Percentiles rank a stretch among this genome's conserved stretches.
Conservation (phyloP, 2,113 vertebrate genomes). For the Spilogale gracilis region DNA sequence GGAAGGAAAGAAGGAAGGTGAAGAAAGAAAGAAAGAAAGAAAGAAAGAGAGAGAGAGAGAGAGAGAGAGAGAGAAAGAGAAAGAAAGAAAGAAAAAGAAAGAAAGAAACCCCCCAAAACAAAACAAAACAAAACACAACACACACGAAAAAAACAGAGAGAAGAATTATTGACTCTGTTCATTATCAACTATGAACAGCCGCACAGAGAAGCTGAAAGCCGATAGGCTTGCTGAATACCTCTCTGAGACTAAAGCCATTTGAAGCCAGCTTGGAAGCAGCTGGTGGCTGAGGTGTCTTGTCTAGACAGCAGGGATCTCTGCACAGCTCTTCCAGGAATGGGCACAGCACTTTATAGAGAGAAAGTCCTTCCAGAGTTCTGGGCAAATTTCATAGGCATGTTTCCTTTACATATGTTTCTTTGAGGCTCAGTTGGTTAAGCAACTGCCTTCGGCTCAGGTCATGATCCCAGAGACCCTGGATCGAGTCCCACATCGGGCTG, state of each 20-base stretch:
- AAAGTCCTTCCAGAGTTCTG: slow-evolving; percentile 40
- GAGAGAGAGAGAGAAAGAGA: background rate
- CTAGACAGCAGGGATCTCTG: slow-evolving; percentile 39
- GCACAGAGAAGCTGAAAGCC: slow-evolving; percentile 65
- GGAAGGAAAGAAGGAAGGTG: no score
- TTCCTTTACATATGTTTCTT: background rate
- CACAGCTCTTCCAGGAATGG: slow-evolving; percentile 53
- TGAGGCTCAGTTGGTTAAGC: no score
- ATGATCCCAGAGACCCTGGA: no score
- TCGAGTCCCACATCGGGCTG: no score
- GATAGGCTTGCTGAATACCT: slow-evolving; percentile 25
- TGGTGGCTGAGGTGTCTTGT: slow-evolving; percentile 66
- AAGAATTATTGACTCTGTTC: slow-evolving; percentile 47
- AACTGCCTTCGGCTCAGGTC: no score
- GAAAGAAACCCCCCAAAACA: background rate
- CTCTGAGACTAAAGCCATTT: slow-evolving; percentile 61
- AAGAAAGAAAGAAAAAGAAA: background rate
- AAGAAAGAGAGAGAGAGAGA: no score
- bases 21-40: background rate
- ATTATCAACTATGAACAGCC: slow-evolving; percentile 75
- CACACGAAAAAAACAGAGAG: background rate
- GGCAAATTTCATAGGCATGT: background rate
- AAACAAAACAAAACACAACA: background rate
- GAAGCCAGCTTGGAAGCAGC: slow-evolving; percentile 69
- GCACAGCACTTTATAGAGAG: slow-evolving; percentile 5